Evolutionary conservation across 2,888 invertebrate genomes (phyloP).

Genomic region (Acanthosepion pharaonis): DNA sequence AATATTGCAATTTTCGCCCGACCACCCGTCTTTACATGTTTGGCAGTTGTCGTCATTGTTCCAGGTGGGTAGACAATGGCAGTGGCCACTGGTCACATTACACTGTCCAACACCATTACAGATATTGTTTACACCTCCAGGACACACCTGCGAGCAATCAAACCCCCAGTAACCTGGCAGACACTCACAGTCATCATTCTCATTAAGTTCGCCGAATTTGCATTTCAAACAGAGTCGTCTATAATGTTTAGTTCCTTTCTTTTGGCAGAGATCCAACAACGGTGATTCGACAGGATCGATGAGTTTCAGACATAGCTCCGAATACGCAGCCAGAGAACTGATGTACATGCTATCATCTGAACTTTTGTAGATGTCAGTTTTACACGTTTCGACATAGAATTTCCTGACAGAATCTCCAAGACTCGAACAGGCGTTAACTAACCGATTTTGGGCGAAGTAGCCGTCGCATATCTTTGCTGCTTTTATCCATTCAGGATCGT

Average conservation of each 20-base stretch:
- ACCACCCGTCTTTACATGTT: constrained; percentile 53
- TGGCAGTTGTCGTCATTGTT: constrained; percentile 52
- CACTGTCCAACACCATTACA: constrained; percentile 56
- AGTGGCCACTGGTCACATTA: constrained; percentile 52
- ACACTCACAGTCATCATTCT: constrained; percentile 54
- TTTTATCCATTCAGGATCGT: constrained; percentile 37
- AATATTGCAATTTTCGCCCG: constrained; percentile 52
- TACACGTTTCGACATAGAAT: constrained; percentile 52
- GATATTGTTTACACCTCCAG: constrained; percentile 53
- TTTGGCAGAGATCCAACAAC: constrained; percentile 53
- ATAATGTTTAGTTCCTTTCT: constrained; percentile 53
- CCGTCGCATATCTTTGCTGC: constrained; percentile 46
- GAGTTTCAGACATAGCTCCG: constrained; percentile 54
- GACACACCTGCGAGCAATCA: constrained; percentile 55
- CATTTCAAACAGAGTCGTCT: constrained; percentile 54
- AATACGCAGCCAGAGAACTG: constrained; percentile 52
- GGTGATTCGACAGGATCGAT: constrained; percentile 53
- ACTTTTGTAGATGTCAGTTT: constrained; percentile 48
- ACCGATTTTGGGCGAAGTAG: neutral
- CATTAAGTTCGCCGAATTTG: constrained; percentile 54
- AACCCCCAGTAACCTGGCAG: constrained; percentile 57
- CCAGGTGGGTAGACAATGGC: constrained; percentile 54
- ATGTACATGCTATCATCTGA: constrained; percentile 49
- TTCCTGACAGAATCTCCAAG: constrained; percentile 50
- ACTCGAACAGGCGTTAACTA: constrained; percentile 47